Evolutionary conservation across 2,113 vertebrate species (phyloP).

Genomic region (Mustela nigripes): DNA sequence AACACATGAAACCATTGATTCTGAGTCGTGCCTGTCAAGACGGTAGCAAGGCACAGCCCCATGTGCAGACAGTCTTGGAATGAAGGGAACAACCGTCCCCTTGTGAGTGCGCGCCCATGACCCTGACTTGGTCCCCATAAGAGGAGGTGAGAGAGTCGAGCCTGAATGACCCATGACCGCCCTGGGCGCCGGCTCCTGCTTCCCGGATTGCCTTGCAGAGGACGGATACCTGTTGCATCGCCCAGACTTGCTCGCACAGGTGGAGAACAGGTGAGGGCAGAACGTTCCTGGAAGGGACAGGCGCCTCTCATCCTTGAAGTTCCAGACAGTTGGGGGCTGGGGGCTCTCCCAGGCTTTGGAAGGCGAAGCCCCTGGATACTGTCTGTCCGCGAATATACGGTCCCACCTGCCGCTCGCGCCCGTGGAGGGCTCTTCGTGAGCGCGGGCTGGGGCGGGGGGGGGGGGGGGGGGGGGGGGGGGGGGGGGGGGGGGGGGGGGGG

Average conservation of each 20-base stretch:
- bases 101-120: neutral
- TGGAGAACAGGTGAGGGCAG: constrained; percentile 88
- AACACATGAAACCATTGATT: neutral
- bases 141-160: neutral
- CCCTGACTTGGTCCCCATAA: too few relatives aligned
- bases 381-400: constrained; percentile 83
- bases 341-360: constrained; percentile 85
- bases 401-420: constrained; percentile 90
- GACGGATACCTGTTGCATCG: constrained; percentile 88
- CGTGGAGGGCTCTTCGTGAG: constrained; percentile 76
- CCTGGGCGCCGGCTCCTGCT: constrained; percentile 80
- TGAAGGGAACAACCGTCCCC: too few relatives aligned
- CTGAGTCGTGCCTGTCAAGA: rapidly evolving
- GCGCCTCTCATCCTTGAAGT: neutral
- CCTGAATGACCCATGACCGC: neutral
- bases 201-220: constrained; percentile 81
- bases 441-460: too few relatives aligned
- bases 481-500: too few relatives aligned
- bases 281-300: neutral
- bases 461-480: too few relatives aligned
- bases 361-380: constrained; percentile 75
- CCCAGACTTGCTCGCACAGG: constrained; percentile 89
- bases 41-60: neutral
- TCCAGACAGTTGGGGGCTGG: neutral
- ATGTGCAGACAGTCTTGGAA: neutral